A percentile compares a stretch with the other conserved stretches of the same genome.
These are phyloP conservation scores for Halictus rubicundus DNA, from an alignment of 1,140 invertebrate genomes.

Conservation along the genomic window DNA sequence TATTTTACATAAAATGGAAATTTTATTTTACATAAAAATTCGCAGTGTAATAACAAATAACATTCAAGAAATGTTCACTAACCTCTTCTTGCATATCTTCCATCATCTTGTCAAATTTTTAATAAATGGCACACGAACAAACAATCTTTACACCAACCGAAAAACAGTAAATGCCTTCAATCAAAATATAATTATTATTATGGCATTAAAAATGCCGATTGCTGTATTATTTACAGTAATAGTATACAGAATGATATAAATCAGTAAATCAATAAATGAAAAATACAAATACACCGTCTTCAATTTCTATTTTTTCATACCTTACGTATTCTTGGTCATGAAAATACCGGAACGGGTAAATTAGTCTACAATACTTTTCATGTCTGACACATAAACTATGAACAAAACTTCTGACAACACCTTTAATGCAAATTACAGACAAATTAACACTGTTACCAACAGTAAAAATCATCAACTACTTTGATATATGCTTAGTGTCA, in stretches of 20 bases:
- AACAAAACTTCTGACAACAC: not conserved
- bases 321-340: not conserved
- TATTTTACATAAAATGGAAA: no score
- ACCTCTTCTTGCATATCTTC: slow-evolving; percentile 72
- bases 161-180: not conserved
- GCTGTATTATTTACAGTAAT: not conserved
- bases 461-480: not conserved
- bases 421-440: not conserved
- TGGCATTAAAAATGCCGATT: not conserved
- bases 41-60: not conserved
- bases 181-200: slow-evolving; percentile 1
- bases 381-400: not conserved
- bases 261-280: not conserved
- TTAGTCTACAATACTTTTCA: not conserved
- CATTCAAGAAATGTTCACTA: slow-evolving; percentile 46
- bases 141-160: slow-evolving; percentile 6
- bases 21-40: no score
- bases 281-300: not conserved
- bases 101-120: slow-evolving; percentile 51
- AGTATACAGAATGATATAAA: not conserved
- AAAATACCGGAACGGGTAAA: not conserved
- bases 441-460: not conserved
- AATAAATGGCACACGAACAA: not conserved
- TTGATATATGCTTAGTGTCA: no score
- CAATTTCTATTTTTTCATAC: not conserved